Evolutionary conservation across 1,140 invertebrate genomes (phyloP).

Genomic region (Cherax quadricarinatus): DNA sequence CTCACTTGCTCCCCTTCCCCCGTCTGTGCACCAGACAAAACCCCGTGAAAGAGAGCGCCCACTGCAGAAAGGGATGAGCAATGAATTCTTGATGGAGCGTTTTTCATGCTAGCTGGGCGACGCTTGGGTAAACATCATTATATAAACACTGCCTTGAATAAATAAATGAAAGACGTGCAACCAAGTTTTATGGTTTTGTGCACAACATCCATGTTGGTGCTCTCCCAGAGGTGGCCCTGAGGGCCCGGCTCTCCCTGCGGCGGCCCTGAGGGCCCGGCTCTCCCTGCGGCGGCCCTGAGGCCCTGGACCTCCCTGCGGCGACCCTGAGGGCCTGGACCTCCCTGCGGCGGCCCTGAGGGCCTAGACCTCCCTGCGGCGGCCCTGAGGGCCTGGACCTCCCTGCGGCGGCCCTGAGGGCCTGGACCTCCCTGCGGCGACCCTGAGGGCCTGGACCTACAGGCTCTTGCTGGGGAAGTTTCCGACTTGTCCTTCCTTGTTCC

Average conservation of each 20-base stretch:
- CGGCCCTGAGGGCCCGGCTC: neutral
- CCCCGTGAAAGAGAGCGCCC: slow-evolving; percentile 48
- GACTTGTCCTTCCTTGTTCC: too few species aligned
- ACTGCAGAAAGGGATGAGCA: slow-evolving; percentile 65
- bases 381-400: neutral
- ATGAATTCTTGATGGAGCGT: slow-evolving; percentile 67
- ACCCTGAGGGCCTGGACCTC: neutral
- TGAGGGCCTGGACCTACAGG: too few species aligned
- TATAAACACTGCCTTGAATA: slow-evolving; percentile 66
- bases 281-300: neutral
- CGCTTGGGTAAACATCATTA: slow-evolving; percentile 68
- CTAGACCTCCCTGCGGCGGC: neutral
- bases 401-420: neutral
- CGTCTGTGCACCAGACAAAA: slow-evolving; percentile 35
- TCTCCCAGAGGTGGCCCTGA: slow-evolving; percentile 6
- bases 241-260: neutral
- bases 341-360: neutral
- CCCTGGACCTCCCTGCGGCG: neutral
- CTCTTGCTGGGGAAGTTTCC: neutral
- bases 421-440: neutral
- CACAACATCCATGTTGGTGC: slow-evolving; percentile 54
- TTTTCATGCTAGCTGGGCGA: slow-evolving; percentile 59
- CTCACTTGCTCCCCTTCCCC: neutral
- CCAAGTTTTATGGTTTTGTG: slow-evolving; percentile 62
- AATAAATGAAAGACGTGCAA: slow-evolving; percentile 62